Percentiles rank a stretch among this genome's conserved stretches.
Evolutionary conservation across 2,888 invertebrate genomes (phyloP).

Genomic region (Amblyjoppa fuscipennis): DNA sequence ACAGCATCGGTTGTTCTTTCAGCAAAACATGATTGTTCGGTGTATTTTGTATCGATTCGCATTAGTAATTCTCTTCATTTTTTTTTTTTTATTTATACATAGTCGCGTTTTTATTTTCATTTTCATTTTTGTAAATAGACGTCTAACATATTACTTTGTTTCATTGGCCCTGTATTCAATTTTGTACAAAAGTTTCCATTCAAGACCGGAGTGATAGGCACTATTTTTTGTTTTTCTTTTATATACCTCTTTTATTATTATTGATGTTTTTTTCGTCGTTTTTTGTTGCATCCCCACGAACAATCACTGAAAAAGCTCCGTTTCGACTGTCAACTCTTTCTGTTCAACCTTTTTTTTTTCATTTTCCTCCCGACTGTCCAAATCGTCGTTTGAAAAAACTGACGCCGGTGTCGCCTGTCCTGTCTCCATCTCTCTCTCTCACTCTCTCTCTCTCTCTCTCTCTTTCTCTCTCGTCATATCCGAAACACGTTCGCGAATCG

Average conservation of each 20-base stretch:
- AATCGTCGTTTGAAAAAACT: conserved; percentile 15
- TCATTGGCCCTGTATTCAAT: conserved; percentile 83
- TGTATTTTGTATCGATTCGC: conserved; percentile 70
- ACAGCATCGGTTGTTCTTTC: conserved; percentile 27
- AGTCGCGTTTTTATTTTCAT: conserved; percentile 46
- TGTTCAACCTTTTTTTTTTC: not conserved
- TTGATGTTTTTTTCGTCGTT: conserved; percentile 35
- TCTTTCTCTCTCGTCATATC: conserved; percentile 2
- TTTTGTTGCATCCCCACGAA: conserved; percentile 37
- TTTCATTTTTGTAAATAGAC: conserved; percentile 74
- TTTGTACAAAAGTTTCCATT: conserved; percentile 82
- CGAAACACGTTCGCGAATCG: conserved; percentile 28
- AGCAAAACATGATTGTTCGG: conserved; percentile 74
- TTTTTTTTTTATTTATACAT: conserved; percentile 22
- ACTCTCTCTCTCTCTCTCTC: conserved; percentile 13
- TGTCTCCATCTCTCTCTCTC: conserved; percentile 5
- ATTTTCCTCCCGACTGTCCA: conserved; percentile 9
- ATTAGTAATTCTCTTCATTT: conserved; percentile 38
- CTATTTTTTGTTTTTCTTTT: conserved; percentile 77
- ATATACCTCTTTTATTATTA: conserved; percentile 54
- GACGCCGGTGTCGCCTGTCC: conserved; percentile 15
- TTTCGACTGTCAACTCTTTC: not conserved
- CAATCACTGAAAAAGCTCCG: conserved; percentile 38
- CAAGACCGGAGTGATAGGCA: conserved; percentile 81
- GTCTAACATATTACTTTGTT: conserved; percentile 75